These are phyloP conservation scores for Lomographa bimaculata DNA, from an alignment of 2,888 invertebrate species.

Conservation along the genomic window DNA sequence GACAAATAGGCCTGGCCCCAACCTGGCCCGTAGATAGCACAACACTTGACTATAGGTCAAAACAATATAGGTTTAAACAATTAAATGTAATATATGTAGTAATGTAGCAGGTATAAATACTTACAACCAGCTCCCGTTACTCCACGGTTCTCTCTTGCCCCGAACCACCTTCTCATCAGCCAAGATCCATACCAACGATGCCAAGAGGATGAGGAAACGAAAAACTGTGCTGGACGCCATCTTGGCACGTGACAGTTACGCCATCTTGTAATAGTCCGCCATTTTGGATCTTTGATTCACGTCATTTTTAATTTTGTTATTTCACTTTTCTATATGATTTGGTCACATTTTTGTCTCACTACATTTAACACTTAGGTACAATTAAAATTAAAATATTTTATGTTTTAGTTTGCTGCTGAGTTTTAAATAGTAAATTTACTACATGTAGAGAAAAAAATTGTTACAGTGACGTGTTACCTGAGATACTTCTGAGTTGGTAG, in stretches of 20 bases:
- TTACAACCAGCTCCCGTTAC: slow-evolving; percentile 78
- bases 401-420: slow-evolving; percentile 1
- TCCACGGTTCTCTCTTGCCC: slow-evolving; percentile 57
- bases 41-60: too few relatives aligned
- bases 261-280: slow-evolving; percentile 13
- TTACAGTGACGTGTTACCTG: too few relatives aligned
- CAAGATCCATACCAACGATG: slow-evolving; percentile 64
- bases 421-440: not conserved
- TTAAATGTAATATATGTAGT: too few relatives aligned
- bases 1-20: too few relatives aligned
- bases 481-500: too few relatives aligned
- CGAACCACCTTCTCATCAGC: slow-evolving; percentile 45
- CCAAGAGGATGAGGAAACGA: slow-evolving; percentile 60
- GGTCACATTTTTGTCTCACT: not conserved
- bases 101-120: slow-evolving; percentile 39
- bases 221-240: slow-evolving; percentile 68
- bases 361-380: slow-evolving; percentile 1
- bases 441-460: too few relatives aligned
- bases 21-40: too few relatives aligned
- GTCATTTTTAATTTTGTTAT: slow-evolving; percentile 5
- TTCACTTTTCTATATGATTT: not conserved
- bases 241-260: slow-evolving; percentile 5
- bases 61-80: too few relatives aligned
- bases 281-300: slow-evolving; percentile 1
- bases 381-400: too few relatives aligned